Conservation (phyloP, 2,113 vertebrate species). For the Rhinichthys klamathensis region DNA sequence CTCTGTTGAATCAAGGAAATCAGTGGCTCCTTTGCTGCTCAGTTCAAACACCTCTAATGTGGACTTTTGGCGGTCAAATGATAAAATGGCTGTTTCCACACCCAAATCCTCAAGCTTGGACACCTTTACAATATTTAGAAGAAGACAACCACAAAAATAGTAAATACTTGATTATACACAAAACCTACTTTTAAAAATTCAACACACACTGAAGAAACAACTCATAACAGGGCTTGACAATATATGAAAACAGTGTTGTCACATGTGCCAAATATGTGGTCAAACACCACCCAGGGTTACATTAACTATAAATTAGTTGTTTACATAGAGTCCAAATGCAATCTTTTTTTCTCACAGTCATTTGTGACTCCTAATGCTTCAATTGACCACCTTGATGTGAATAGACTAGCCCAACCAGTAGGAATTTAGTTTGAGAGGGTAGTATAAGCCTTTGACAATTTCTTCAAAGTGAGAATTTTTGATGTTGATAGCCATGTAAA, state of each 20-base stretch:
- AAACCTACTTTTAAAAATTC: background rate
- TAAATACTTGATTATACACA: background rate
- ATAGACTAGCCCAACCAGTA: background rate
- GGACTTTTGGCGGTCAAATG: background rate
- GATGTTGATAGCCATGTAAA: too few relatives aligned
- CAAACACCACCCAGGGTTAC: background rate
- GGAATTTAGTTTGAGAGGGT: slow-evolving; percentile 5
- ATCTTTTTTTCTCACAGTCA: background rate
- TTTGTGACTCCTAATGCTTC: background rate
- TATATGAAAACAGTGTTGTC: background rate
- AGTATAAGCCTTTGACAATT: background rate
- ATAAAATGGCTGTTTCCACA: background rate
- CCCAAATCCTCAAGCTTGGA: background rate
- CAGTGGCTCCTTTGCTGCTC: background rate
- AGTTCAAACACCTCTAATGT: background rate
- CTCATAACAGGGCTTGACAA: background rate
- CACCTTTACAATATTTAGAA: slow-evolving; percentile 4
- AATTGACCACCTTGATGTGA: background rate
- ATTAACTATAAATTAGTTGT: background rate
- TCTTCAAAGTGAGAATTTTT: background rate
- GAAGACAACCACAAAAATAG: background rate
- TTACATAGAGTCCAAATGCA: background rate
- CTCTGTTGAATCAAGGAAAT: background rate
- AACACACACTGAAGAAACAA: background rate
- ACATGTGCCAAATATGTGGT: background rate